A percentile compares a stretch with the other conserved stretches of the same genome.
phyloP scores from a whole-genome alignment of 2,888 invertebrate genomes.

The Mystacides longicornis region DNA sequence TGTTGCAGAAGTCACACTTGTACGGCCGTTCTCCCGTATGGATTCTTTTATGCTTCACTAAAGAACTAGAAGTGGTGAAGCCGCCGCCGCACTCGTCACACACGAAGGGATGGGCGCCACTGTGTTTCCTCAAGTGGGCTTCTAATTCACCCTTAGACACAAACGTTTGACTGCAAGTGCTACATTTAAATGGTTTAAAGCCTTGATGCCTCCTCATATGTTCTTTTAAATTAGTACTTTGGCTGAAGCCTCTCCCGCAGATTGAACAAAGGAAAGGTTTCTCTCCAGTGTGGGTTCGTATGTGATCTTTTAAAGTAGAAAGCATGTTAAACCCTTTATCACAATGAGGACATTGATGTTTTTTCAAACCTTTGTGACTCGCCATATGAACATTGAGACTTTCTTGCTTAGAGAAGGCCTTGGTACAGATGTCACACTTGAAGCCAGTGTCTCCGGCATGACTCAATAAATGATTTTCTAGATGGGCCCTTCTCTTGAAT shows the following conservation, averaged over 20 bases:
- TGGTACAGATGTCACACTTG: conserved; percentile 42
- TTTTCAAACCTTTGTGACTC: conserved; percentile 40
- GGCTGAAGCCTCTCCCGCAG: conserved; percentile 52
- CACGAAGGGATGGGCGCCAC: conserved; percentile 53
- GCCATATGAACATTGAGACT: conserved; percentile 42
- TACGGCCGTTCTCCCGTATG: conserved; percentile 55
- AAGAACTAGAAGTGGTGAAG: conserved; percentile 53
- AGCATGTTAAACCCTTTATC: conserved; percentile 45
- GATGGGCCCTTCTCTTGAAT: conserved; percentile 48
- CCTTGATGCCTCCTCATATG: conserved; percentile 52
- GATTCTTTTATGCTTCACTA: conserved; percentile 50
- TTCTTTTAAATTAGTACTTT: conserved; percentile 53
- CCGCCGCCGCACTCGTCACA: conserved; percentile 49
- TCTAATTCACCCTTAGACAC: conserved; percentile 49
- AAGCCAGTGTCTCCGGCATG: conserved; percentile 42
- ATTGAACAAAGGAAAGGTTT: conserved; percentile 50
- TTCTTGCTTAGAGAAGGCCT: conserved; percentile 39
- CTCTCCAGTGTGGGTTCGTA: conserved; percentile 51
- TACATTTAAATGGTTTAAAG: conserved; percentile 37
- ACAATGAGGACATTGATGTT: conserved; percentile 45
- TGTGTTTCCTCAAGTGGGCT: conserved; percentile 51
- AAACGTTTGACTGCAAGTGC: conserved; percentile 41
- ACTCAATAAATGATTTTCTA: conserved; percentile 46
- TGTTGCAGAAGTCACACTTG: conserved; percentile 50
- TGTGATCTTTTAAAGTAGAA: conserved; percentile 52